Conservation (phyloP, 2,113 vertebrate species). For the Pongo abelii region DNA sequence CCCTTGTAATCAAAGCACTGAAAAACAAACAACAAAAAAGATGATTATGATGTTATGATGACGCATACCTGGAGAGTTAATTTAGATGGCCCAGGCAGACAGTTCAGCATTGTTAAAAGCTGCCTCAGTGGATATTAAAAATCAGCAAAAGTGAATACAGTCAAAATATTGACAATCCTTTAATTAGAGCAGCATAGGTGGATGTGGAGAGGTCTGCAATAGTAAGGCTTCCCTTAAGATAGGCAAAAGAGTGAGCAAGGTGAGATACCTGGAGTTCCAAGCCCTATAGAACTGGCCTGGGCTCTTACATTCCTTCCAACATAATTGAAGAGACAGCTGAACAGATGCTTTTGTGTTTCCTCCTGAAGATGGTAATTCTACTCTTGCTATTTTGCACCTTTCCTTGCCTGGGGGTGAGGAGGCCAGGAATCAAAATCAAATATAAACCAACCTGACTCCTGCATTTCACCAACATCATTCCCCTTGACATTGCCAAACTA, state of each 20-base stretch:
- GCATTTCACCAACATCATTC: background rate
- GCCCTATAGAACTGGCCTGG: rapidly evolving
- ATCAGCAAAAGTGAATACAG: background rate
- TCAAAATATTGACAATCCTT: background rate
- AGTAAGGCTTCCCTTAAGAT: background rate
- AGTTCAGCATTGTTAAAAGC: background rate
- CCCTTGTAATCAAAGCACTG: background rate
- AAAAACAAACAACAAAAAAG: background rate
- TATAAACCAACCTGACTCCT: background rate
- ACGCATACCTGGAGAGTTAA: background rate
- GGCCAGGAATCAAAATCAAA: background rate
- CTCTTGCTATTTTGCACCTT: background rate
- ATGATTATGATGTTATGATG: too few species aligned
- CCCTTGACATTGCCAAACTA: background rate
- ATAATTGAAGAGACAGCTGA: background rate
- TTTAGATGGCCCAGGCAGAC: background rate
- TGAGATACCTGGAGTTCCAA: background rate
- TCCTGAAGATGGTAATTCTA: background rate
- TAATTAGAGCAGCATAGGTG: background rate
- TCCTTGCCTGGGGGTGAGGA: background rate
- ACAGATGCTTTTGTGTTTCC: background rate
- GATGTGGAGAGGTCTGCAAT: background rate
- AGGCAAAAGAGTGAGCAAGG: background rate
- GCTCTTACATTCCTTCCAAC: background rate
- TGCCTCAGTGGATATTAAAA: background rate